Evolutionary conservation across 2,113 vertebrate genomes (phyloP).

Genomic region (Tapirus terrestris): DNA sequence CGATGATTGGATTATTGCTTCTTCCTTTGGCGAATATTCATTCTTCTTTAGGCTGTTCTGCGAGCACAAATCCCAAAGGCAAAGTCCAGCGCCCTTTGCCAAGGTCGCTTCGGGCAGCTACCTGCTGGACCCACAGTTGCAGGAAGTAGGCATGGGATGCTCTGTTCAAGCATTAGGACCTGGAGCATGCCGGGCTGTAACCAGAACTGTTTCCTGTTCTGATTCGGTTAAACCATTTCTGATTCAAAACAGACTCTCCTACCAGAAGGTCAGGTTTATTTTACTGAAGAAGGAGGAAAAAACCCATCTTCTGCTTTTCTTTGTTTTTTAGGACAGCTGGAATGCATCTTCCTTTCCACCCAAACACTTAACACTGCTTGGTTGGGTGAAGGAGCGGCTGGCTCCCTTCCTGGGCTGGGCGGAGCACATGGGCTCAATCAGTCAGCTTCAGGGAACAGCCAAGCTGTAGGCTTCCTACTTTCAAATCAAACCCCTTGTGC

Average conservation of each 20-base stretch:
- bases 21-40: constrained; percentile 8
- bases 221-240: constrained; percentile 60
- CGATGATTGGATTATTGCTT: background rate
- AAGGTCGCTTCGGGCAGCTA: background rate
- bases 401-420: background rate
- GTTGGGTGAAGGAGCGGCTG: background rate
- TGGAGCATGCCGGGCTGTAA: background rate
- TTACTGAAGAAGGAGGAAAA: background rate
- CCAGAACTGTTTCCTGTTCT: constrained; percentile 64
- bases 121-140: background rate
- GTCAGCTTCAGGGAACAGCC: background rate
- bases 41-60: background rate
- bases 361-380: background rate
- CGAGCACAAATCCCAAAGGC: constrained; percentile 32
- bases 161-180: background rate
- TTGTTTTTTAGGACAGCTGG: constrained; percentile 60
- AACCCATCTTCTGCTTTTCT: background rate
- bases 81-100: background rate
- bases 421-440: background rate
- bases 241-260: constrained; percentile 66
- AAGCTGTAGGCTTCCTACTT: background rate
- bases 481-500: background rate
- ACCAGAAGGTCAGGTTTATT: constrained; percentile 36
- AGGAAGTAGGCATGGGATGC: background rate
- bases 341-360: constrained; percentile 20